These are phyloP conservation scores for Luidia sarsii DNA, from an alignment of 53 echinoderm and acorn worm genomes.

Conservation along the genomic window DNA sequence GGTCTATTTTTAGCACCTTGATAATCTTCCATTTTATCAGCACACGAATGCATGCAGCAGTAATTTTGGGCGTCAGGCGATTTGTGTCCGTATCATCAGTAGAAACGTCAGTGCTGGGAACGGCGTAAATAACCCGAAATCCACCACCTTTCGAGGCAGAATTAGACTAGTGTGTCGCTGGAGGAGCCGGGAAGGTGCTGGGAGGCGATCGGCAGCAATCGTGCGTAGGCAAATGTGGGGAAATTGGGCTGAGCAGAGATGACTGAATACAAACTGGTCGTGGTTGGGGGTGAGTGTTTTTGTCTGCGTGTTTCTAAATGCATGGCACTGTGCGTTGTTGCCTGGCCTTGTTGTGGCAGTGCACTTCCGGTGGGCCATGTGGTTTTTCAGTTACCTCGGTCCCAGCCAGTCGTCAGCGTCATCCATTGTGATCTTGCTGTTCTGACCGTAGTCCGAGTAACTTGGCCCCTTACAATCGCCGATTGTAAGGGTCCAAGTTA, in stretches of 20 bases:
- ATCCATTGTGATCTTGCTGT: no score
- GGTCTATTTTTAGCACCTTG: conserved; percentile 2
- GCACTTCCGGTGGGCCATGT: not conserved
- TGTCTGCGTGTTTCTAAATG: not conserved
- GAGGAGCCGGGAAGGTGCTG: not conserved
- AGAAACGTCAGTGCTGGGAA: no score
- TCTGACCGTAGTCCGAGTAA: no score
- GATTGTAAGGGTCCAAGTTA: no score
- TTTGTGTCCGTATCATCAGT: no score
- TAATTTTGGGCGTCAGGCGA: conserved; percentile 22
- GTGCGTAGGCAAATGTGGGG: conserved; percentile 27
- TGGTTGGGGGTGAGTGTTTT: conserved; percentile 78
- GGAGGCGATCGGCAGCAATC: no score
- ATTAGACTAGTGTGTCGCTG: not conserved
- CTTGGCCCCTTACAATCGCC: no score
- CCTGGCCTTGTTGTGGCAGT: not conserved
- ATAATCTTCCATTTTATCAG: conserved; percentile 7
- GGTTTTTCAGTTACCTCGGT: no score
- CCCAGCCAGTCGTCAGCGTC: no score
- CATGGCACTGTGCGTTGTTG: not conserved
- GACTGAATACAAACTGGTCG: conserved; percentile 94
- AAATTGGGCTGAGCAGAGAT: conserved; percentile 25
- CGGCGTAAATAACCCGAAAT: no score
- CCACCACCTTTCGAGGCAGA: not conserved
- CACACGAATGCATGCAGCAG: not conserved